These are phyloP conservation scores for Idaea aversata DNA, from an alignment of 2,888 invertebrate species.

Conservation along the genomic window DNA sequence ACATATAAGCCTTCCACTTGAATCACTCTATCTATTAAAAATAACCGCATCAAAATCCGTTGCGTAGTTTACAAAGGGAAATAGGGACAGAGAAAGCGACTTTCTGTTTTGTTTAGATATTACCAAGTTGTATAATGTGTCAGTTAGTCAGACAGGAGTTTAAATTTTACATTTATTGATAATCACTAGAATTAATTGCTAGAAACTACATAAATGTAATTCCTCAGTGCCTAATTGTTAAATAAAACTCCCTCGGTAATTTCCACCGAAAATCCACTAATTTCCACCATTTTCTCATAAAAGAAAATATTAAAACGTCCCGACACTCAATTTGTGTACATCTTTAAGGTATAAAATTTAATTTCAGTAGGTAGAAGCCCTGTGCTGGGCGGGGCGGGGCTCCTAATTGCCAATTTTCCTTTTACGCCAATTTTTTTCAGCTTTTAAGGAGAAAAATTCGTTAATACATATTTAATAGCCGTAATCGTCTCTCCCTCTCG, in stretches of 20 bases:
- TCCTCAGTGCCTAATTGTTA: not conserved
- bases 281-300: constrained; percentile 43
- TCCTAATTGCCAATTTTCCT: constrained; percentile 77
- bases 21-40: too few species aligned
- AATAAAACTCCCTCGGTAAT: not conserved
- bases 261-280: constrained; percentile 40
- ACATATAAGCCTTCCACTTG: too few species aligned
- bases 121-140: too few species aligned
- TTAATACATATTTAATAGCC: constrained; percentile 79
- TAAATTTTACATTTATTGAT: too few species aligned
- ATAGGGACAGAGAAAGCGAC: too few species aligned
- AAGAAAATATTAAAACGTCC: constrained; percentile 49
- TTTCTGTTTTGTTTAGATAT: too few species aligned
- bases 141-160: too few species aligned
- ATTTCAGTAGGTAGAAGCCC: constrained; percentile 50
- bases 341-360: constrained; percentile 71
- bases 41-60: too few species aligned
- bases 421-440: constrained; percentile 75
- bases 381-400: constrained; percentile 36
- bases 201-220: too few species aligned
- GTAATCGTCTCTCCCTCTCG: constrained; percentile 70
- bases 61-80: too few species aligned
- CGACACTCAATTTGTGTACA: constrained; percentile 69
- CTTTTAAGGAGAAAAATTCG: constrained; percentile 79
- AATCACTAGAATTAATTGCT: too few species aligned